Evolutionary conservation across 2,113 vertebrate genomes (phyloP), one percentile per base, ranked within the genome.

Genomic region (Heloderma charlesbogerti): DNA sequence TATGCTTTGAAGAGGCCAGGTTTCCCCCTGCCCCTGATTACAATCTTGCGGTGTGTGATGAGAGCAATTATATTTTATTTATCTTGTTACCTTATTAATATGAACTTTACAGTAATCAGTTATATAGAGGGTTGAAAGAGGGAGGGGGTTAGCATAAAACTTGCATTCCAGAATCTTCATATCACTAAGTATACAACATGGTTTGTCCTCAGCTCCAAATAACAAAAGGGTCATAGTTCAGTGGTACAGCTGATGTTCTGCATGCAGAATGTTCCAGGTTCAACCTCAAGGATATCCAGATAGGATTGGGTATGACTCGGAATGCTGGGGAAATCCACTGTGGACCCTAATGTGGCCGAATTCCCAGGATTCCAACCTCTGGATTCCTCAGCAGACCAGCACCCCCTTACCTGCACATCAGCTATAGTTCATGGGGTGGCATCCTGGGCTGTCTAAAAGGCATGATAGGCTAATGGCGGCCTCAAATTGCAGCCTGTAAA

Each of bases 1-100:
- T 10, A 15, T 75, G 3, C 60, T 83, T 80, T 83, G 69, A 89
- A 91, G 54, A 63, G 54, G 69, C 71, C 80, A 86, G 40, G 78
- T 29, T 81, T 51, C 22, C 4, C 5, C 13, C 27, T 31, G 66
- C 2, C 4, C 16, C 84, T 74, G 77, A 89, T 75, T 86, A 72
- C 88, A 80, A 86, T 83, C 67, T 63, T 89, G 27, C 54, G 15
- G 40, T 34, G 34, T 81, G 37, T 74, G 51, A 89, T 84, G 88
- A 92, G 37, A 91, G 69, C 84, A 89, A 89, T 37, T 80, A 74
- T 69, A 37, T 81, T 89, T 43, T 84, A 86, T 92, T 82, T 86
- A 89, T 72, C 88, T 89, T 48, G 67, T 37, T 87, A 75, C 31
- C 60, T 86, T 89, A 48, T 86, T 82, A 43, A n/a, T 48, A 86